Conservation (phyloP, 2,113 vertebrate genomes). For the Nothocercus nigrocapillus region DNA sequence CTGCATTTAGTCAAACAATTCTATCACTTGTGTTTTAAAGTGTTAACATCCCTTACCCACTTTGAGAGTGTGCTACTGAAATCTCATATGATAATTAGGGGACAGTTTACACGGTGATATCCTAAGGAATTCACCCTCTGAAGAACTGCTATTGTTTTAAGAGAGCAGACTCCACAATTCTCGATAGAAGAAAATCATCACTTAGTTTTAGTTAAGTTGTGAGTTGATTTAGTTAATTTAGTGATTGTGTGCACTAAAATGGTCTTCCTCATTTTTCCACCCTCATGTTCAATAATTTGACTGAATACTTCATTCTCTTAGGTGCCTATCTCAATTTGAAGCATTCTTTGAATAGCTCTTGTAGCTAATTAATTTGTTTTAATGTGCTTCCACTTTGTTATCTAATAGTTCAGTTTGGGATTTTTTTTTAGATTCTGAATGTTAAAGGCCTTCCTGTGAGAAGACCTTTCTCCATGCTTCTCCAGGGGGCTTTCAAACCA, state of each 20-base stretch:
- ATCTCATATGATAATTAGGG: background rate
- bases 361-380: conserved; percentile 15
- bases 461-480: background rate
- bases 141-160: background rate
- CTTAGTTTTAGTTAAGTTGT: conserved; percentile 5
- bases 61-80: background rate
- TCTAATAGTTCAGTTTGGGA: background rate
- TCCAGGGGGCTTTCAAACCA: background rate
- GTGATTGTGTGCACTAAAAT: background rate
- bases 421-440: background rate
- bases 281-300: background rate
- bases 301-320: conserved; percentile 6
- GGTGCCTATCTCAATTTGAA: background rate
- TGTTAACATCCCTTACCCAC: background rate
- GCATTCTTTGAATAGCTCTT: conserved; percentile 2
- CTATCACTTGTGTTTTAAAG: background rate
- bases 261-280: background rate
- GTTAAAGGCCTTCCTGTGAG: background rate
- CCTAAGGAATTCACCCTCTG: background rate
- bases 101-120: background rate
- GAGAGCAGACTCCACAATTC: background rate
- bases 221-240: background rate
- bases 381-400: conserved; percentile 19
- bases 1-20: background rate
- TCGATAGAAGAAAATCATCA: background rate